Percentiles rank a stretch among this genome's conserved stretches.
Conservation (phyloP, 2,888 invertebrate genomes). For the Parnassius glacialis region DNA sequence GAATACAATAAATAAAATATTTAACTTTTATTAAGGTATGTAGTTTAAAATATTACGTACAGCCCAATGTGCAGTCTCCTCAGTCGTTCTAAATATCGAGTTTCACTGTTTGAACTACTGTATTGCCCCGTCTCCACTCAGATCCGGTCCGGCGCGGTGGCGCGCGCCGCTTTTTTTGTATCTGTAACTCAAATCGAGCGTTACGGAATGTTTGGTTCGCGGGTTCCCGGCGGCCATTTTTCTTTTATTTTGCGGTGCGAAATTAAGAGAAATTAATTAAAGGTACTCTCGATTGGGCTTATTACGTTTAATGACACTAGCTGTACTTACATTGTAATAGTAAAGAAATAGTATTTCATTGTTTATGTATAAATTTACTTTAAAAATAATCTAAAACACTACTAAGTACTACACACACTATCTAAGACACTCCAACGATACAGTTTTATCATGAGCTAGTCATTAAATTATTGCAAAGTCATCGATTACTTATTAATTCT, state of each 20-base stretch:
- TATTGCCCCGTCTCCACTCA: conserved; percentile 48
- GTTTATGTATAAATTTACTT: too few species aligned
- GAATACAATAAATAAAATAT: too few species aligned
- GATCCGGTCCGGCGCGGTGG: conserved; percentile 37
- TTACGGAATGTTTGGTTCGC: conserved; percentile 31
- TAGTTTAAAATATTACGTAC: too few species aligned
- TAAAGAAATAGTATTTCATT: too few species aligned
- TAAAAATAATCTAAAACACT: too few species aligned
- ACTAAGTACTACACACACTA: too few species aligned
- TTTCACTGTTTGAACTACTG: conserved; percentile 67
- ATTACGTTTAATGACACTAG: conserved; percentile 6
- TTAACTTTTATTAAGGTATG: too few species aligned
- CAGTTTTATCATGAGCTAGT: too few species aligned
- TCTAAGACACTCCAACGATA: too few species aligned
- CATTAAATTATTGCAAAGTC: too few species aligned
- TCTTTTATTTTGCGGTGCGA: conserved; percentile 43
- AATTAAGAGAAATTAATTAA: conserved; percentile 64
- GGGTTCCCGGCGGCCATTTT: conserved; percentile 34
- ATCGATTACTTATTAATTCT: too few species aligned
- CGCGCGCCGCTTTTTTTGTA: conserved; percentile 30
- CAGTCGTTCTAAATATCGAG: conserved; percentile 60
- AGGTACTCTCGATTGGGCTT: conserved; percentile 32
- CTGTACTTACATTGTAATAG: too few species aligned
- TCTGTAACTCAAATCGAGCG: conserved; percentile 39
- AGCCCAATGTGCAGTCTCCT: conserved; percentile 52